Evolutionary conservation across 1,140 invertebrate genomes (phyloP).

Genomic region (Thrips palmi): DNA sequence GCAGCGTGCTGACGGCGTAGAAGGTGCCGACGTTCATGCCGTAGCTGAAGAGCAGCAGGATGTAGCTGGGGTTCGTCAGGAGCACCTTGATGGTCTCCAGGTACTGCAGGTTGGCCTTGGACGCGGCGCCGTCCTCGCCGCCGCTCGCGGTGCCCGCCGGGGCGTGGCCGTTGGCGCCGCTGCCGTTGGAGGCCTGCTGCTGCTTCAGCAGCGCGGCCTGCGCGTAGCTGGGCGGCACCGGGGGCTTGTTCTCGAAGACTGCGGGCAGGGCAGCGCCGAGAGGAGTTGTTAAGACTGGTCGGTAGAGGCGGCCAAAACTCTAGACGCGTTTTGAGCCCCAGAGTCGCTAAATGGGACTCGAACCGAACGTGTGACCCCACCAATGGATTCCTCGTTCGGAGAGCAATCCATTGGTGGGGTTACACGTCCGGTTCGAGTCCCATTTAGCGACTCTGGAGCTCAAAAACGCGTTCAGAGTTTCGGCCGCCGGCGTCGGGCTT

Average conservation of each 20-base stretch:
- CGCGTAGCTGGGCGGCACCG: constrained; percentile 56
- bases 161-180: too few species aligned
- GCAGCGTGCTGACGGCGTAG: constrained; percentile 79
- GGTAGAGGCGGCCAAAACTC: too few species aligned
- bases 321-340: too few species aligned
- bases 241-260: constrained; percentile 67
- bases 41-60: constrained; percentile 63
- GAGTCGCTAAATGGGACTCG: too few species aligned
- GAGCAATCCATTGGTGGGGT: too few species aligned
- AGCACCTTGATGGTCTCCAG: constrained; percentile 49
- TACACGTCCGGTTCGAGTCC: too few species aligned
- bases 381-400: too few species aligned
- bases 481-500: too few species aligned
- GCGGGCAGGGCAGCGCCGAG: constrained; percentile 16
- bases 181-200: constrained; percentile 26
- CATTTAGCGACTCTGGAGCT: too few species aligned
- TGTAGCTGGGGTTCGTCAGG: constrained; percentile 50
- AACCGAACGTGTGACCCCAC: too few species aligned
- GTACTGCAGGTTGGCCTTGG: constrained; percentile 41
- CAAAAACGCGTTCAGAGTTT: too few species aligned
- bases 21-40: constrained; percentile 83
- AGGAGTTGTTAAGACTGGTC: constrained; percentile 23
- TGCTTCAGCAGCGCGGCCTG: constrained; percentile 34
- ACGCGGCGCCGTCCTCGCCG: background rate
- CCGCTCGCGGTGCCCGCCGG: too few species aligned